A percentile compares a stretch with the other conserved stretches of the same genome.
These are phyloP conservation scores for Trichoplax adhaerens DNA, from an alignment of 37 sponge, comb jelly and placozoan species.

Conservation along the genomic window DNA sequence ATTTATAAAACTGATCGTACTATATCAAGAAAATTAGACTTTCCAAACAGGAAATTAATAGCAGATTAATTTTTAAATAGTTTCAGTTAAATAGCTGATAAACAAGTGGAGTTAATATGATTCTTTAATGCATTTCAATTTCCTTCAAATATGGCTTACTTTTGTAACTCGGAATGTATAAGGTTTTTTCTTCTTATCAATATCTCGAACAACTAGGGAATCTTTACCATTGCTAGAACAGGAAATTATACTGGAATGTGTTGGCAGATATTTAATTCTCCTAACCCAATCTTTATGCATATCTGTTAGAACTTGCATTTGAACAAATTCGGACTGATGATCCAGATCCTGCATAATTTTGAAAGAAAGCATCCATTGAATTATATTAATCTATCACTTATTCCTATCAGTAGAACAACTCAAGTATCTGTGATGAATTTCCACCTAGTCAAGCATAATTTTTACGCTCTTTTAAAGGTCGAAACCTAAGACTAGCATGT, in stretches of 20 bases:
- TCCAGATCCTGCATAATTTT: slow-evolving; percentile 13
- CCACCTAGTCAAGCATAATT: slow-evolving; percentile 18
- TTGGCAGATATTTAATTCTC: slow-evolving; percentile 46
- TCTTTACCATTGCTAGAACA: slow-evolving; percentile 33
- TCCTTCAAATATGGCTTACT: slow-evolving; percentile 12
- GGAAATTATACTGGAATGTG: slow-evolving; percentile 64
- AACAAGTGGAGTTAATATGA: no score
- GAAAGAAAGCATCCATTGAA: neutral
- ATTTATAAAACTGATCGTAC: no score
- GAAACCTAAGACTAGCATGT: neutral
- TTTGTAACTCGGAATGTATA: slow-evolving; percentile 74
- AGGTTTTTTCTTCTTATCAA: slow-evolving; percentile 35
- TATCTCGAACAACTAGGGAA: slow-evolving; percentile 66
- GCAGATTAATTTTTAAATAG: no score
- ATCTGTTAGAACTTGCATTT: slow-evolving; percentile 14
- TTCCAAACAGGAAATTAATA: no score
- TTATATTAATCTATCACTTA: neutral
- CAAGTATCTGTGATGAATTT: neutral
- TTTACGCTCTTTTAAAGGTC: slow-evolving; percentile 12
- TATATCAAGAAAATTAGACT: no score
- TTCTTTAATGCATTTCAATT: no score
- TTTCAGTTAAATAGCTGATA: no score
- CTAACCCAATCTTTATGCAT: slow-evolving; percentile 82
- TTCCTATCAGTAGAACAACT: slow-evolving; percentile 3
- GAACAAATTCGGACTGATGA: slow-evolving; percentile 13